Evolutionary conservation across 2,888 invertebrate genomes (phyloP).

Genomic region (Drosophila monieri): DNA sequence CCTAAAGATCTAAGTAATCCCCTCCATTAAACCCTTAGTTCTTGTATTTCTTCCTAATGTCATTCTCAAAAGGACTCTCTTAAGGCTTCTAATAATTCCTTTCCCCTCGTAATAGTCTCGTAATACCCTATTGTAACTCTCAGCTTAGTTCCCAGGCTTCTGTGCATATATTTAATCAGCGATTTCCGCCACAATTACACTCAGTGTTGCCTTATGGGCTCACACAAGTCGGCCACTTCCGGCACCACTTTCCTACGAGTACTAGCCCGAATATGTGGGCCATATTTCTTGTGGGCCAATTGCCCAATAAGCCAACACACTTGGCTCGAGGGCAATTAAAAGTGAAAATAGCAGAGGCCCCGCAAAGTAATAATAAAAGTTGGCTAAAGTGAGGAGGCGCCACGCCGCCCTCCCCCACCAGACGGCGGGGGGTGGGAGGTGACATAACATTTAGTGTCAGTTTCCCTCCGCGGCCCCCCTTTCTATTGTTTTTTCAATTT

Average conservation of each 20-base stretch:
- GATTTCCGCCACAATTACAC: conserved; percentile 59
- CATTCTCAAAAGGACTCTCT: no score
- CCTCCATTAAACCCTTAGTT: no score
- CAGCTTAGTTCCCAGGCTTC: conserved; percentile 18
- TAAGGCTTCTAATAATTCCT: no score
- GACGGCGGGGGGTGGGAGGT: conserved; percentile 12
- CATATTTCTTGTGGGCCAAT: conserved; percentile 9
- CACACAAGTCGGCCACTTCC: conserved; percentile 45
- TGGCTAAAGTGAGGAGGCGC: conserved; percentile 32
- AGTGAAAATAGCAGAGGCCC: conserved; percentile 43
- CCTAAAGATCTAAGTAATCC: no score
- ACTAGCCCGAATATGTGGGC: conserved; percentile 4
- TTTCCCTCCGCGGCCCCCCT: background rate
- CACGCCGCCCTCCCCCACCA: background rate
- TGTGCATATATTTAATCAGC: conserved; percentile 34
- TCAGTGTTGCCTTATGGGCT: conserved; percentile 6
- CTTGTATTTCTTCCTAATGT: no score
- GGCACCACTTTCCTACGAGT: conserved; percentile 29
- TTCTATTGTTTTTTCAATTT: background rate
- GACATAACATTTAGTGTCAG: conserved; percentile 28
- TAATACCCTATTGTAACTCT: background rate
- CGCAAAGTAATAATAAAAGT: background rate
- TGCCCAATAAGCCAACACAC: conserved; percentile 31
- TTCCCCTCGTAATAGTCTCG: background rate
- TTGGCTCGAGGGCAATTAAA: conserved; percentile 36